Evolutionary conservation across 2,888 invertebrate species (phyloP).

Genomic region (Microctonus aethiopoides): DNA sequence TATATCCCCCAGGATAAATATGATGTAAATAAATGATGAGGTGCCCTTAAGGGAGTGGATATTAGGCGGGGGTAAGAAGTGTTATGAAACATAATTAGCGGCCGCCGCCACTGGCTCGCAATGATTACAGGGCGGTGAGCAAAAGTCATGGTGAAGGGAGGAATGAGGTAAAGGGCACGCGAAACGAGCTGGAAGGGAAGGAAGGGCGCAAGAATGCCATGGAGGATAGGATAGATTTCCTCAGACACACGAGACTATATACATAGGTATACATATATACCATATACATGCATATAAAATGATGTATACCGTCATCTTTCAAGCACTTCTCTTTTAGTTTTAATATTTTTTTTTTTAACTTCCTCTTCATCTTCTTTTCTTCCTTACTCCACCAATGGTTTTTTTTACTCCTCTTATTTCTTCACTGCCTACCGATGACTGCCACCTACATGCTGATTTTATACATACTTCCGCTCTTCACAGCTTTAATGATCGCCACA

Average conservation of each 20-base stretch:
- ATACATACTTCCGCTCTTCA: background rate
- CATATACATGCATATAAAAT: constrained; percentile 41
- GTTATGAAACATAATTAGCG: constrained; percentile 68
- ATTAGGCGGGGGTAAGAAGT: constrained; percentile 66
- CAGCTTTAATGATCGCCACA: background rate
- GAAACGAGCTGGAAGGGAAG: constrained; percentile 22
- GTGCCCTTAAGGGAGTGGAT: constrained; percentile 65
- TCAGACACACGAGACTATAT: constrained; percentile 48
- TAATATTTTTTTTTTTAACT: background rate
- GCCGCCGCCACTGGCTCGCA: constrained; percentile 67
- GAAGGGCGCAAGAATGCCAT: constrained; percentile 36
- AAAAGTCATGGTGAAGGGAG: constrained; percentile 52
- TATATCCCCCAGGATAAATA: constrained; percentile 62
- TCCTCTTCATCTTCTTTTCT: background rate
- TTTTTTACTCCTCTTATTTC: background rate
- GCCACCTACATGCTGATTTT: background rate
- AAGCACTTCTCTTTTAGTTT: constrained; percentile 16
- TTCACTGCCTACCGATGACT: background rate
- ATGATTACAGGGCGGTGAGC: constrained; percentile 67
- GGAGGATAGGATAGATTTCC: constrained; percentile 60
- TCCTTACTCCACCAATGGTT: background rate
- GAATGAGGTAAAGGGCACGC: constrained; percentile 27
- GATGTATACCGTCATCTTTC: constrained; percentile 30
- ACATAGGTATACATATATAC: constrained; percentile 41
- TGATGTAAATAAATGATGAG: constrained; percentile 67